Conservation (phyloP, 2,797 vertebrate genomes). For the Fundulus diaphanus region DNA sequence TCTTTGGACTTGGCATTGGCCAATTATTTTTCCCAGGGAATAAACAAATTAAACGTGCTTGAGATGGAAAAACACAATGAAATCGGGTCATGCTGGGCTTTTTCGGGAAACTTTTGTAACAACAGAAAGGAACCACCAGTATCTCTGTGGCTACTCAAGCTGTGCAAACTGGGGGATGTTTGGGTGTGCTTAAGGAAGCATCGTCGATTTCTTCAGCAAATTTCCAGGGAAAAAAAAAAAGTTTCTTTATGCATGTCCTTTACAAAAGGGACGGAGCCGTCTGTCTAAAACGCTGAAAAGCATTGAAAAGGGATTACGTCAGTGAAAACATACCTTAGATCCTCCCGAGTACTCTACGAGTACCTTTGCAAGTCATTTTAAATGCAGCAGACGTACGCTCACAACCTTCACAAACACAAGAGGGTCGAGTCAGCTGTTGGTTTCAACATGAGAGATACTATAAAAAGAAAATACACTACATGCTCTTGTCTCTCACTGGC, state of each 20-base stretch:
- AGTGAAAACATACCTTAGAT: background rate
- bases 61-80: slow-evolving; percentile 63
- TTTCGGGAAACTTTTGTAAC: slow-evolving; percentile 55
- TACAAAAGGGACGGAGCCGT: background rate
- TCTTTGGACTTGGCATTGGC: slow-evolving; percentile 35
- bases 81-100: slow-evolving; percentile 54
- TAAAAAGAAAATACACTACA: slow-evolving; percentile 43
- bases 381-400: slow-evolving; percentile 21
- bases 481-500: slow-evolving; percentile 42
- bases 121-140: slow-evolving; percentile 40
- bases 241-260: background rate
- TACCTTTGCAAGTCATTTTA: background rate
- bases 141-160: slow-evolving; percentile 29
- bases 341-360: background rate
- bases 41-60: slow-evolving; percentile 30
- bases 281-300: background rate
- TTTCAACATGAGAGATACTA: slow-evolving; percentile 44
- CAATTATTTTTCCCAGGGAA: slow-evolving; percentile 36
- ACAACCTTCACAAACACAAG: slow-evolving; percentile 37
- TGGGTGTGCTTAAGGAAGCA: slow-evolving; percentile 54
- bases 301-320: background rate
- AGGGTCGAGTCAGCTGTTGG: slow-evolving; percentile 56
- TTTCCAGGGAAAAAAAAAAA: background rate
- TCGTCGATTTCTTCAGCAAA: slow-evolving; percentile 32
- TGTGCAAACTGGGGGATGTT: slow-evolving; percentile 47